phyloP scores from a whole-genome alignment of 2,797 vertebrate species.

The Onychomys arenicola region DNA sequence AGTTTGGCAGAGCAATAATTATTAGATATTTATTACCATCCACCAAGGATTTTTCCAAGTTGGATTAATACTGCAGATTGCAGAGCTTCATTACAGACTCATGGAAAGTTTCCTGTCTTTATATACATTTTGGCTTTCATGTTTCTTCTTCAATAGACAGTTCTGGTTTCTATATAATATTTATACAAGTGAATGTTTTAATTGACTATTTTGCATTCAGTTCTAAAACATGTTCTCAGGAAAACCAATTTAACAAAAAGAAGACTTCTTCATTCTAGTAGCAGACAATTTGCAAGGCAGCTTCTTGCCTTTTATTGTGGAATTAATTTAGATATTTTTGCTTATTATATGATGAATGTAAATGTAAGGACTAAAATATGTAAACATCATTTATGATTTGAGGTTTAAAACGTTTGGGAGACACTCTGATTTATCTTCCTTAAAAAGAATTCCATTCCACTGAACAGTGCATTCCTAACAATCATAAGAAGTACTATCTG shows the following conservation, averaged over 20 bases:
- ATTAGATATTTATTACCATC: neutral
- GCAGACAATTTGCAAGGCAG: neutral
- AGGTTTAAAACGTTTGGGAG: conserved; percentile 5
- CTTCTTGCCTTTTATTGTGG: conserved; percentile 39
- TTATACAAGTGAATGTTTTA: conserved; percentile 1
- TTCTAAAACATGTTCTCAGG: conserved; percentile 8
- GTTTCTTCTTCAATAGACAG: neutral
- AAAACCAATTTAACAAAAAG: neutral
- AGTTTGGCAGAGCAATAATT: neutral
- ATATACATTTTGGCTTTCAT: neutral
- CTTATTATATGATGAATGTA: conserved; percentile 27
- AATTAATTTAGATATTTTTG: conserved; percentile 31
- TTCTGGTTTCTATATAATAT: neutral
- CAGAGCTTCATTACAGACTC: neutral
- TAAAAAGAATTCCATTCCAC: conserved; percentile 56
- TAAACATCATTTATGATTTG: conserved; percentile 57
- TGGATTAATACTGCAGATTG: neutral
- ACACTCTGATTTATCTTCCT: conserved; percentile 59
- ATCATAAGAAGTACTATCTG: conserved; percentile 14
- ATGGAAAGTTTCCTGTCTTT: neutral
- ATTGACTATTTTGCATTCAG: neutral
- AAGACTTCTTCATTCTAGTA: neutral
- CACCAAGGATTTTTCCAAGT: neutral
- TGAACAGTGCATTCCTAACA: neutral
- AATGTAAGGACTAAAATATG: conserved; percentile 50